Conservation (phyloP, 2,113 vertebrate genomes). For the Paralichthys olivaceus region DNA sequence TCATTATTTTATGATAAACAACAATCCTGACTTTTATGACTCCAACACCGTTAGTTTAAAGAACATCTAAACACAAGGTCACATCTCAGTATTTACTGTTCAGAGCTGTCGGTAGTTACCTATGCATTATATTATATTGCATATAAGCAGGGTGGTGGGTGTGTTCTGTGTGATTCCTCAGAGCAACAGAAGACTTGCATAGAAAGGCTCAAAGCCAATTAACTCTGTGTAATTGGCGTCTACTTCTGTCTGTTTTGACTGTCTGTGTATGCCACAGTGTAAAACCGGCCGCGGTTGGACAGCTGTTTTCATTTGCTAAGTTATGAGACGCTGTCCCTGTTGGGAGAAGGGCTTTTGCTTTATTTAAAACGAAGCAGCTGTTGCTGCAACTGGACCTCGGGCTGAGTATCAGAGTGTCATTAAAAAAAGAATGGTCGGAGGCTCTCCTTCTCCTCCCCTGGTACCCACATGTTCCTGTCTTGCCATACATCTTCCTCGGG, state of each 20-base stretch:
- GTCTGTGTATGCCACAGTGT: slow-evolving; percentile 21
- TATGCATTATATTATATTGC: neutral
- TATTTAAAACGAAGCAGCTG: slow-evolving; percentile 81
- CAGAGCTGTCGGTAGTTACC: slow-evolving; percentile 19
- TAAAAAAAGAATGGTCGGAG: slow-evolving; percentile 70
- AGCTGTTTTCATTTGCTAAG: slow-evolving; percentile 64
- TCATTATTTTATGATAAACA: slow-evolving; percentile 12
- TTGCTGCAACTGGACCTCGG: slow-evolving; percentile 72
- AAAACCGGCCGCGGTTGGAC: slow-evolving; percentile 36
- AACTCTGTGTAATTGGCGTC: slow-evolving; percentile 36
- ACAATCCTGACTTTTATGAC: slow-evolving; percentile 6
- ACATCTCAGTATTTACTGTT: neutral
- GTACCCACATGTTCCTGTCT: slow-evolving; percentile 67
- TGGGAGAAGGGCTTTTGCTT: slow-evolving; percentile 60
- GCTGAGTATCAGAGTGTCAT: slow-evolving; percentile 68
- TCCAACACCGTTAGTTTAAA: neutral
- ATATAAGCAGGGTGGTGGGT: neutral
- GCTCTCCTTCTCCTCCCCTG: slow-evolving; percentile 71
- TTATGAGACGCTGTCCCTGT: slow-evolving; percentile 51
- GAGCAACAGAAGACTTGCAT: slow-evolving; percentile 3
- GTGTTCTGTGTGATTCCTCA: slow-evolving; percentile 10
- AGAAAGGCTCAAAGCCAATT: slow-evolving; percentile 40
- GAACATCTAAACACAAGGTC: slow-evolving; percentile 10
- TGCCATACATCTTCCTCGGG: slow-evolving; percentile 78
- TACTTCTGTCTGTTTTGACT: slow-evolving; percentile 21